A percentile compares a stretch with the other conserved stretches of the same genome.
phyloP scores from a whole-genome alignment of 2,888 invertebrate genomes.

The Liposcelis brunnea region DNA sequence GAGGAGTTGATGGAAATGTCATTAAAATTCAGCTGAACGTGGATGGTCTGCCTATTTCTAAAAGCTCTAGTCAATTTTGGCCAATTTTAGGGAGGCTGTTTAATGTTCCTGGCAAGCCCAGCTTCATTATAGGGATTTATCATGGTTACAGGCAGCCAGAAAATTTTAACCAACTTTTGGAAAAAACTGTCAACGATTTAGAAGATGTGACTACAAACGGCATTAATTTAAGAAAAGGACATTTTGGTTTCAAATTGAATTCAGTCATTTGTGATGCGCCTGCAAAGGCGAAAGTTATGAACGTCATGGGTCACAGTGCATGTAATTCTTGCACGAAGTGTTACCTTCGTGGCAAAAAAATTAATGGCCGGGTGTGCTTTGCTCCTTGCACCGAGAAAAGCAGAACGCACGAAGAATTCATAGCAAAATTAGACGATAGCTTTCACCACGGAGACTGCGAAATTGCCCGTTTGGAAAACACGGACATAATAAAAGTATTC shows the following conservation, averaged over 20 bases:
- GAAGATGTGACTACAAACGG: conserved; percentile 11
- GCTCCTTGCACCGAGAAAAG: conserved; percentile 16
- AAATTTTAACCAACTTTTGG: conserved; percentile 14
- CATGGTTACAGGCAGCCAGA: conserved; percentile 15
- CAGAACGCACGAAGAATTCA: conserved; percentile 15
- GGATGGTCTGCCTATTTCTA: conserved; percentile 13
- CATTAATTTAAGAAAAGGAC: conserved; percentile 8
- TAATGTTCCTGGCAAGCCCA: conserved; percentile 12
- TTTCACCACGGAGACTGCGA: conserved; percentile 9
- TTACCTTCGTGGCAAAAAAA: conserved; percentile 13
- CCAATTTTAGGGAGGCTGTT: conserved; percentile 15
- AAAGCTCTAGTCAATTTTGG: conserved; percentile 15
- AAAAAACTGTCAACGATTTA: conserved; percentile 14
- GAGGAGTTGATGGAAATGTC: too few species aligned
- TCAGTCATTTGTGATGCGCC: conserved; percentile 16
- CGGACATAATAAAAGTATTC: conserved; percentile 12
- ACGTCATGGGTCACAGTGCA: conserved; percentile 16
- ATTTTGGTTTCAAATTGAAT: conserved; percentile 12
- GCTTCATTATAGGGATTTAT: conserved; percentile 16
- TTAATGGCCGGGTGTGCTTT: conserved; percentile 14
- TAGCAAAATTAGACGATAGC: conserved; percentile 12
- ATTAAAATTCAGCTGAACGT: too few species aligned
- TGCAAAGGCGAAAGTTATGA: conserved; percentile 15
- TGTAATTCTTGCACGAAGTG: conserved; percentile 15
- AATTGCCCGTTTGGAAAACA: background rate